Evolutionary conservation across 2,888 invertebrate species (phyloP).

Genomic region (Drosophila subsilvestris): DNA sequence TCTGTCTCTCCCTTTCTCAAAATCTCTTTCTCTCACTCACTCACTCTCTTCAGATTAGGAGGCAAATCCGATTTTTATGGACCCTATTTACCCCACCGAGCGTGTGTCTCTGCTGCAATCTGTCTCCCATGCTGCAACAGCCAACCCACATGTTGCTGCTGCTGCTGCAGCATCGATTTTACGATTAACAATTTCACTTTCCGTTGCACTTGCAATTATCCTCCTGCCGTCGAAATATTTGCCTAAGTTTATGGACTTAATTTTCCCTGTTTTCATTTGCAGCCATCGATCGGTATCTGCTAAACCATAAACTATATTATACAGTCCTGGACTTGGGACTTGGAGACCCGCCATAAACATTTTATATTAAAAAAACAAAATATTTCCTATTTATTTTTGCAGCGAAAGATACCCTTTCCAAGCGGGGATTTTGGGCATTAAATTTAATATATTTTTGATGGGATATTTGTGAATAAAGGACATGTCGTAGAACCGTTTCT

Average conservation of each 20-base stretch:
- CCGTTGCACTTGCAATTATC: conserved; percentile 53
- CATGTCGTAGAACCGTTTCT: not conserved
- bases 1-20: conserved; percentile 8
- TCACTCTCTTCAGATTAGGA: conserved; percentile 40
- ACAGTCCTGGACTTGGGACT: not conserved
- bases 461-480: not conserved
- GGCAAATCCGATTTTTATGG: conserved; percentile 62
- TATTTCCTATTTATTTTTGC: conserved; percentile 23
- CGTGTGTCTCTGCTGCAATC: conserved; percentile 9
- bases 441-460: not conserved
- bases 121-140: conserved; percentile 34
- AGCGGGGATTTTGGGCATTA: too few relatives aligned
- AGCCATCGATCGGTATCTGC: conserved; percentile 37
- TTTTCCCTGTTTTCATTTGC: conserved; percentile 4
- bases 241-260: conserved; percentile 29
- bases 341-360: conserved; percentile 21
- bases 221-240: conserved; percentile 33
- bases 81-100: conserved; percentile 36
- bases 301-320: conserved; percentile 25
- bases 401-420: not conserved
- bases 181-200: conserved; percentile 70
- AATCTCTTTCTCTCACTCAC: not conserved
- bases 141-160: not conserved
- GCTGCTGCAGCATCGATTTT: conserved; percentile 17
- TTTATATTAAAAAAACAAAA: conserved; percentile 19